phyloP scores from a whole-genome alignment of 2,113 vertebrate genomes.

The Uropsilus gracilis region DNA sequence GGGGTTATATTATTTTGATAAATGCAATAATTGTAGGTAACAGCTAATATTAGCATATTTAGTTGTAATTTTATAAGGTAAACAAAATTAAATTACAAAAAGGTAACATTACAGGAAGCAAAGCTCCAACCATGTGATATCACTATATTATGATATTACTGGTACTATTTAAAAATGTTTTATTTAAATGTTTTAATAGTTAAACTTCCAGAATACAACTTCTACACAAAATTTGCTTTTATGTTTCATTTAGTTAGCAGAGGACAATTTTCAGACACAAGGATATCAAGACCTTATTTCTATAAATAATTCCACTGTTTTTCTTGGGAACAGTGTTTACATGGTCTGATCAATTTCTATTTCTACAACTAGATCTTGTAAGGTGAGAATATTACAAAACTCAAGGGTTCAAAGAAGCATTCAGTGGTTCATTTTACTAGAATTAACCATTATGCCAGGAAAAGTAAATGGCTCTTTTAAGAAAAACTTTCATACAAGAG shows the following conservation, averaged over 20 bases:
- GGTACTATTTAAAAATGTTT: not conserved
- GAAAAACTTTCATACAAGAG: not conserved
- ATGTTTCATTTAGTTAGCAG: not conserved
- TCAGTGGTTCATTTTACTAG: not conserved
- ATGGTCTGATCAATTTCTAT: not conserved
- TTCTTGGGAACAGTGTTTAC: not conserved
- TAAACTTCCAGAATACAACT: not conserved
- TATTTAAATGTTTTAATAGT: not conserved
- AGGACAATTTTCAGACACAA: not conserved
- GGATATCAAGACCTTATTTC: not conserved
- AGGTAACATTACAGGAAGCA: not conserved
- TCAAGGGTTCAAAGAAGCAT: not conserved
- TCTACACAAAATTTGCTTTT: not conserved
- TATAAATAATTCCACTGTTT: not conserved
- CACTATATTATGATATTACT: not conserved
- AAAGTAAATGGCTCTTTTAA: not conserved
- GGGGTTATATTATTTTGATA: not conserved
- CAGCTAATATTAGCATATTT: not conserved
- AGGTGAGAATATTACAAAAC: not conserved
- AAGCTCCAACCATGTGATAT: not conserved
- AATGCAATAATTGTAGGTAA: not conserved
- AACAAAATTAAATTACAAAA: conserved; percentile 2
- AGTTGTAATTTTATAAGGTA: not conserved
- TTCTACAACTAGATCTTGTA: not conserved
- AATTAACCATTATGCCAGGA: not conserved